Conservation (phyloP, 2,888 invertebrate genomes). For the Podotricha telesiphe region DNA sequence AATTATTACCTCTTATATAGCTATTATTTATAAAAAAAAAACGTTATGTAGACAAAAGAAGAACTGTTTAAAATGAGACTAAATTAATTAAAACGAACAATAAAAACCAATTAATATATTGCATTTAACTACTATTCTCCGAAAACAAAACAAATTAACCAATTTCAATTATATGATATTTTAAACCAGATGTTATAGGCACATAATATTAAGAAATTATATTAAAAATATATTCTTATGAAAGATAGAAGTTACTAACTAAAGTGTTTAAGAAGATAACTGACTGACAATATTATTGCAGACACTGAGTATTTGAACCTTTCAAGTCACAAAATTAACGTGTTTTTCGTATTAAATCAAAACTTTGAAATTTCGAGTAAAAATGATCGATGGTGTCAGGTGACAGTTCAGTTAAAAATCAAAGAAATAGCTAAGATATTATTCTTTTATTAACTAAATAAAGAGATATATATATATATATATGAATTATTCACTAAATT, state of each 20-base stretch:
- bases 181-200: slow-evolving; percentile 77
- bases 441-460: slow-evolving; percentile 70
- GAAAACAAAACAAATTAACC: slow-evolving; percentile 49
- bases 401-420: slow-evolving; percentile 10
- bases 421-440: slow-evolving; percentile 35
- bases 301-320: no score
- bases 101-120: neutral
- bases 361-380: no score
- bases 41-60: neutral
- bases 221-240: no score
- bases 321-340: no score
- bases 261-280: no score
- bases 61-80: neutral
- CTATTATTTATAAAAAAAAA: neutral
- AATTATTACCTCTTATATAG: neutral
- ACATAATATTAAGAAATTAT: slow-evolving; percentile 67
- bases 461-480: slow-evolving; percentile 79
- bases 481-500: slow-evolving; percentile 72
- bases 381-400: no score
- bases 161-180: slow-evolving; percentile 59
- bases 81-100: slow-evolving; percentile 9
- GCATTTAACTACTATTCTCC: slow-evolving; percentile 8
- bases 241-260: no score
- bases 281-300: no score
- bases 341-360: no score